phyloP scores from a whole-genome alignment of 2,888 invertebrate genomes.

The Galerucella calmariensis region DNA sequence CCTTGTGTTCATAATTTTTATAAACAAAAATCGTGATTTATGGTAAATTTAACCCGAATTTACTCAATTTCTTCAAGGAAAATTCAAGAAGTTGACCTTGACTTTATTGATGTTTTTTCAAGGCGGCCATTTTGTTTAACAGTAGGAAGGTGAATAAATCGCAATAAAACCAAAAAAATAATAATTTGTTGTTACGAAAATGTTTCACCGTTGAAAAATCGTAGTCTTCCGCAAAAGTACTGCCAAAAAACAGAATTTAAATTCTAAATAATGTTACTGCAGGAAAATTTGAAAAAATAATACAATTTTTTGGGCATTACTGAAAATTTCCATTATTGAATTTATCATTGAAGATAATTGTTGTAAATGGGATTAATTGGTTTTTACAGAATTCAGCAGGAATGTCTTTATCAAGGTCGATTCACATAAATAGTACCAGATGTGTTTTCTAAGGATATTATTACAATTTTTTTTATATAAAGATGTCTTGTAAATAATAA shows the following conservation, averaged over 20 bases:
- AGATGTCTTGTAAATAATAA: background rate
- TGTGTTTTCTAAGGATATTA: background rate
- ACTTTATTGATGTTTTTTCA: slow-evolving; percentile 11
- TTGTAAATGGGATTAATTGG: background rate
- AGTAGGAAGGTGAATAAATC: slow-evolving; percentile 5
- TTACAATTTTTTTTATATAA: background rate
- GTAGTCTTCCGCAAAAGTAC: background rate
- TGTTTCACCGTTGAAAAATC: background rate
- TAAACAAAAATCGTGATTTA: background rate
- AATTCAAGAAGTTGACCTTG: slow-evolving; percentile 16
- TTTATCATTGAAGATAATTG: background rate
- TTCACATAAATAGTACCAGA: slow-evolving; percentile 1
- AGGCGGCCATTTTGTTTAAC: slow-evolving; percentile 13
- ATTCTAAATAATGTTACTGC: background rate
- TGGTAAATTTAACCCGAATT: background rate
- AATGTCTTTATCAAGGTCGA: background rate
- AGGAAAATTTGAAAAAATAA: background rate
- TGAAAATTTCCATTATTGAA: background rate
- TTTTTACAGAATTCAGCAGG: background rate
- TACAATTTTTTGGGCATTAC: background rate
- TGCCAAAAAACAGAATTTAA: background rate
- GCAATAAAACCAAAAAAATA: background rate
- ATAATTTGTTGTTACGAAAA: background rate
- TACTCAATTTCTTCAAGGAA: slow-evolving; percentile 3
- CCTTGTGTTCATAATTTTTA: background rate